These are phyloP conservation scores for Linepithema humile DNA, from an alignment of 1,140 invertebrate species.

Conservation along the genomic window DNA sequence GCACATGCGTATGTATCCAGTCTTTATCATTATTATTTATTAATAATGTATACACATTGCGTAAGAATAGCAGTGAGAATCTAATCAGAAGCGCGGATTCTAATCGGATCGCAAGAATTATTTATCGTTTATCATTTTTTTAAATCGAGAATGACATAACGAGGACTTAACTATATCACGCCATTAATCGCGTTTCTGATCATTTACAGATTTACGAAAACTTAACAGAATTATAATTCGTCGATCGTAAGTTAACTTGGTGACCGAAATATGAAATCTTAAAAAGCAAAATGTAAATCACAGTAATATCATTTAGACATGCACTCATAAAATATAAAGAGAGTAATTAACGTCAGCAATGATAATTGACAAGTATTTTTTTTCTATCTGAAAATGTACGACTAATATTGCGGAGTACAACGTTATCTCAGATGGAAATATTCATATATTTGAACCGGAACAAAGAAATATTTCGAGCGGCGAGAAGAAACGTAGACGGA, in stretches of 20 bases:
- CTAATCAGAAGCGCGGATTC: too few species aligned
- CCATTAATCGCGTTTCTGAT: conserved; percentile 19
- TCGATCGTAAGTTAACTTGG: neutral
- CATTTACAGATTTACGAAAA: conserved; percentile 32
- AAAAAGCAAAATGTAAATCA: neutral
- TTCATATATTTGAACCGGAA: neutral
- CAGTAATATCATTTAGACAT: neutral
- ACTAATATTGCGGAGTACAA: neutral
- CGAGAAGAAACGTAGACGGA: conserved; percentile 73
- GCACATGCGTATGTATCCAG: too few species aligned
- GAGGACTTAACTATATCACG: conserved; percentile 6
- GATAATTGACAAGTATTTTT: neutral
- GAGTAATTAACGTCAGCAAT: neutral
- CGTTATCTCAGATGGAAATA: neutral
- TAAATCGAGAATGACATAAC: neutral
- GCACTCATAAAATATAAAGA: neutral
- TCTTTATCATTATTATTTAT: too few species aligned
- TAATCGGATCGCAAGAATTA: too few species aligned
- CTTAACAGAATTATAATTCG: neutral
- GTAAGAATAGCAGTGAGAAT: too few species aligned
- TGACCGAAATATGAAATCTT: conserved; percentile 11
- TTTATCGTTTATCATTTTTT: too few species aligned
- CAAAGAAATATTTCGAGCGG: conserved; percentile 65
- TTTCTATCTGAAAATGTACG: neutral
- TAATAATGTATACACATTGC: too few species aligned